Evolutionary conservation across 2,113 vertebrate genomes (phyloP).

Genomic region (Fregata magnificens): DNA sequence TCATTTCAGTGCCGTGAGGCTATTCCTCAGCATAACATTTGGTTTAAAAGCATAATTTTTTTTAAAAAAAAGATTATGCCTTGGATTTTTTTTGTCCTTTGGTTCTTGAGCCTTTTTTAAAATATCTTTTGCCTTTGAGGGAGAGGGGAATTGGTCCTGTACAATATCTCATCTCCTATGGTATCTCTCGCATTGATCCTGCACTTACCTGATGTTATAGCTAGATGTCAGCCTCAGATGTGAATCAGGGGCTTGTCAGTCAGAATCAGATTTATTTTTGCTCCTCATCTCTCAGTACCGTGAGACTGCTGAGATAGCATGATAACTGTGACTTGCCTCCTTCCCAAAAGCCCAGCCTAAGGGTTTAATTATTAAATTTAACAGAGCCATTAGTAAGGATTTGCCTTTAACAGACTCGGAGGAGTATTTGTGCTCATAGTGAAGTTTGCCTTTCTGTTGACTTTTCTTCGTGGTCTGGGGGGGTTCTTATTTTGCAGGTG

Average conservation of each 20-base stretch:
- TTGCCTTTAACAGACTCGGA: background rate
- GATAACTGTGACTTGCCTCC: background rate
- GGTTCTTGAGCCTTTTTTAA: background rate
- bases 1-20: background rate
- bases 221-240: constrained; percentile 64
- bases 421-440: background rate
- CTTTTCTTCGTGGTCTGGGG: background rate
- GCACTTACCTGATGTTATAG: constrained; percentile 52
- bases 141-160: background rate
- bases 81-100: background rate
- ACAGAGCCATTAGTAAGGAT: background rate
- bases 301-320: background rate
- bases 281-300: accelerated
- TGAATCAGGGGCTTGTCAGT: background rate
- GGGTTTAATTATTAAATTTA: background rate
- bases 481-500: background rate
- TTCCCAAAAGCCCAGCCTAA: background rate
- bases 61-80: background rate
- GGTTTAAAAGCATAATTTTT: background rate
- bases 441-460: background rate
- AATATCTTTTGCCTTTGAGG: background rate
- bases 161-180: background rate
- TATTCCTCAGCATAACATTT: background rate
- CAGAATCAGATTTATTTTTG: background rate
- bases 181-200: background rate